Conservation (phyloP, 1,140 invertebrate species). For the Diprion similis region DNA sequence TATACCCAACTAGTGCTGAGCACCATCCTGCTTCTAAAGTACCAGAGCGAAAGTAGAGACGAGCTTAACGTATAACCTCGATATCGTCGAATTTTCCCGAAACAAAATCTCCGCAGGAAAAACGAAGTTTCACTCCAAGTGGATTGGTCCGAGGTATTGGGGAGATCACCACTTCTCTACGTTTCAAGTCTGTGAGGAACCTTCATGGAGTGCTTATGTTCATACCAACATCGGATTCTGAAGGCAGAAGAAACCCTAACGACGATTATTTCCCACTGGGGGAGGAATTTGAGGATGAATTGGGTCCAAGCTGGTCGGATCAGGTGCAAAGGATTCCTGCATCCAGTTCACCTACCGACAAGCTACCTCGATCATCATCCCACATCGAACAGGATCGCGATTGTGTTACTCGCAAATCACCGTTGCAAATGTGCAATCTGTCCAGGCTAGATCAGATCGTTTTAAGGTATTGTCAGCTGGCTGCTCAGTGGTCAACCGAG, state of each 20-base stretch:
- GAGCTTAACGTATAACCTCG: neutral
- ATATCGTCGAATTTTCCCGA: neutral
- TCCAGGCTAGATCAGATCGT: neutral
- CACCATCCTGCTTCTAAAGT: too few relatives aligned
- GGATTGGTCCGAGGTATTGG: neutral
- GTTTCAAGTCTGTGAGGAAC: neutral
- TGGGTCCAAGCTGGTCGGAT: slow-evolving; percentile 28
- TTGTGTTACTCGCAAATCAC: slow-evolving; percentile 1
- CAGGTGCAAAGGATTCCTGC: slow-evolving; percentile 16
- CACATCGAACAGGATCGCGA: slow-evolving; percentile 23
- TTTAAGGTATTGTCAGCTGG: neutral
- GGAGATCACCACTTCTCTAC: neutral
- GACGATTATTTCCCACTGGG: slow-evolving; percentile 52
- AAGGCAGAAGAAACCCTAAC: slow-evolving; percentile 30
- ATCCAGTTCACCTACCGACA: too few relatives aligned
- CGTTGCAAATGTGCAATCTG: neutral
- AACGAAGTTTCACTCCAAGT: neutral
- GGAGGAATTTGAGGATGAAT: slow-evolving; percentile 47
- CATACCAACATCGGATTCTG: slow-evolving; percentile 1
- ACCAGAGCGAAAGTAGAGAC: neutral
- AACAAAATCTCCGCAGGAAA: neutral
- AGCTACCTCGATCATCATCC: too few relatives aligned
- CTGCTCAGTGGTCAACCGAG: too few relatives aligned
- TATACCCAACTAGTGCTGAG: neutral
- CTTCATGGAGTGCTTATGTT: neutral